A percentile compares a stretch with the other conserved stretches of the same genome.
phyloP scores from a whole-genome alignment of 2,113 vertebrate species.

The Zosterops hypoxanthus region DNA sequence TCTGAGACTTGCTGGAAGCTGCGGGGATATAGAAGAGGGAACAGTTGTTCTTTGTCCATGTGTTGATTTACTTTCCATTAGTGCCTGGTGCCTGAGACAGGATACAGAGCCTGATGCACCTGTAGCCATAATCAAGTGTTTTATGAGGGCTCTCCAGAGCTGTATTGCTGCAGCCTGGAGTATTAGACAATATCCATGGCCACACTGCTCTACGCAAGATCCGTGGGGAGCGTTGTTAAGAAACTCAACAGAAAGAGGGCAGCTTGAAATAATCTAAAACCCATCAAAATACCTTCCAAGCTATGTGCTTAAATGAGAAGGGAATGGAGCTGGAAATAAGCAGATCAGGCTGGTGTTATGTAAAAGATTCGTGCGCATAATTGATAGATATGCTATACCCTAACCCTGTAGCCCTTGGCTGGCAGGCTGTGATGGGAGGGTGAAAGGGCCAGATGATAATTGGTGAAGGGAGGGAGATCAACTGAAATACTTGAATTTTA shows the following conservation, averaged over 20 bases:
- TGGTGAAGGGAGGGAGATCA: background rate
- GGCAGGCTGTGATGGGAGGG: background rate
- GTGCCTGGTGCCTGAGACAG: background rate
- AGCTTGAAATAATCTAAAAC: background rate
- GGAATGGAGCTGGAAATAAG: background rate
- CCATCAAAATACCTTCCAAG: accelerated
- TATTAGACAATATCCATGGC: background rate
- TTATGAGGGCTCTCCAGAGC: background rate
- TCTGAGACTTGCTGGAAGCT: background rate
- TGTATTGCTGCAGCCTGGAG: background rate
- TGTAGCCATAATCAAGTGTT: background rate
- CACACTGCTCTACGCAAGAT: background rate
- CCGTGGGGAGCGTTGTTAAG: background rate
- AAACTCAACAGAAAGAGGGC: background rate
- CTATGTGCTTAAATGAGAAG: background rate
- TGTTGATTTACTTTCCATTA: background rate
- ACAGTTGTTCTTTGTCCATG: background rate
- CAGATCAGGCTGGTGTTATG: background rate
- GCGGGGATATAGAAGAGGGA: background rate
- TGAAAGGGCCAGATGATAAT: background rate
- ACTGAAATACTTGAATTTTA: background rate
- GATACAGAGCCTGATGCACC: background rate
- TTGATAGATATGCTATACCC: background rate
- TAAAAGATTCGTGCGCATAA: background rate
- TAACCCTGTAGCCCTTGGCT: background rate